Evolutionary conservation across 1,140 invertebrate species (phyloP), one percentile per base, ranked within the genome.

Genomic region (Lysiphlebus fabarum): DNA sequence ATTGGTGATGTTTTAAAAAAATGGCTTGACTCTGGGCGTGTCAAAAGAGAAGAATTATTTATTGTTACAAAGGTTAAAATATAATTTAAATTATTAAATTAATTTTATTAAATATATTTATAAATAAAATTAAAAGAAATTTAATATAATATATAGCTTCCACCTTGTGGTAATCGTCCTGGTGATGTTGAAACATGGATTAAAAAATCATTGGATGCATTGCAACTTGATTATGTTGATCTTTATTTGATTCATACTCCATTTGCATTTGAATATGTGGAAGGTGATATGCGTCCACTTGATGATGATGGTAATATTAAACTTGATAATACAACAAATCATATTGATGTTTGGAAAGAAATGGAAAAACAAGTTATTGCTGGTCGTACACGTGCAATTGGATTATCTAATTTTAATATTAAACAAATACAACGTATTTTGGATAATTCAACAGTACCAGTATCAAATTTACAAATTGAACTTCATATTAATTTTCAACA

Each of bases 351-450:
- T 54, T 93, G 90, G 90, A 83, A 83, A 80, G 84, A 82, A 70
- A 89, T 92, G 89, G 90, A 92, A 73, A 70, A 70, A 49, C 68
- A 88, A 73, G 77, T 85, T 8, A 77, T 81, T 33, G 79, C 79
- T 10, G 86, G 88, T 36, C 76, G 83, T 14, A 73, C 86, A 6
- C 85, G 84, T 67, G 83, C 87, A 0, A 87, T 92, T 63, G 90
- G 90, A 0, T 59, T 93, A 5, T 92, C 90, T 0, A 93, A 93
- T 72, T 93, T 92, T 65, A 92, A 89, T 71, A 78, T 82, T 42
- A 66, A 70, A 8, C 90, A 92, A 77, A 87, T 91, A 56, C 67
- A 80, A 12, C 81, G 81, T 58, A 82, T 92, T 48, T 71, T 89
- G 2, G 77, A 51, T 70, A 73, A 45, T 77, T 87, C 58, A 74